Percentiles rank a stretch among this genome's conserved stretches.
Conservation (phyloP, 2,797 vertebrate genomes). For the Anas bahamensis region DNA sequence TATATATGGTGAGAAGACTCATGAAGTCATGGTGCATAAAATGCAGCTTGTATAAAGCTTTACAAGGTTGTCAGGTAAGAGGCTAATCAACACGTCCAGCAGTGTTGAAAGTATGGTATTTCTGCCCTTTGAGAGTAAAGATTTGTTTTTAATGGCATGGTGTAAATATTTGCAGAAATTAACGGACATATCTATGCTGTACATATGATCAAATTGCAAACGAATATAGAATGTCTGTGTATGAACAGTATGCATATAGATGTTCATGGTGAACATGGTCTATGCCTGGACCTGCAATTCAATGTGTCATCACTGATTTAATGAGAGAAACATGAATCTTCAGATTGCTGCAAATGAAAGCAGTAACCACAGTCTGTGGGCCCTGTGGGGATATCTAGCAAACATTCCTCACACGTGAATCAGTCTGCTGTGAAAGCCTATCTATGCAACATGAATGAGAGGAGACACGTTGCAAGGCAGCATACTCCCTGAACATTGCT, state of each 20-base stretch:
- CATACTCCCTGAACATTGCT: rapidly evolving
- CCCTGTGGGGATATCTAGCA: slow-evolving; percentile 34
- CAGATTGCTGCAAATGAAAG: neutral
- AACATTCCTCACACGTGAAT: slow-evolving; percentile 62
- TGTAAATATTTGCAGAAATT: slow-evolving; percentile 23
- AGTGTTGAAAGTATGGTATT: neutral
- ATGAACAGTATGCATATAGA: neutral
- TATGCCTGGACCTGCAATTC: slow-evolving; percentile 12
- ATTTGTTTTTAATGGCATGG: neutral
- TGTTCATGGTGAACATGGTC: neutral
- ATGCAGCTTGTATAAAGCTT: neutral
- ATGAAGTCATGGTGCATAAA: neutral
- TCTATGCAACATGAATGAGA: neutral
- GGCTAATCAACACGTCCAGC: neutral
- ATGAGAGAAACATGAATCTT: slow-evolving; percentile 21
- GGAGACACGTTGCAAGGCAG: neutral
- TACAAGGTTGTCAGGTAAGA: neutral
- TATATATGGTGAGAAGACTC: neutral
- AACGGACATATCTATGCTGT: neutral
- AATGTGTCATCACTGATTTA: slow-evolving; percentile 19
- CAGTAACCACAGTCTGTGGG: neutral
- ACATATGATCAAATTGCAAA: neutral
- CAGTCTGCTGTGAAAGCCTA: slow-evolving; percentile 40
- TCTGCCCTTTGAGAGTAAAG: neutral
- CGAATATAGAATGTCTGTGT: neutral